Evolutionary conservation across 2,797 vertebrate genomes (phyloP).

Genomic region (Oceanodroma leucorhoa): DNA sequence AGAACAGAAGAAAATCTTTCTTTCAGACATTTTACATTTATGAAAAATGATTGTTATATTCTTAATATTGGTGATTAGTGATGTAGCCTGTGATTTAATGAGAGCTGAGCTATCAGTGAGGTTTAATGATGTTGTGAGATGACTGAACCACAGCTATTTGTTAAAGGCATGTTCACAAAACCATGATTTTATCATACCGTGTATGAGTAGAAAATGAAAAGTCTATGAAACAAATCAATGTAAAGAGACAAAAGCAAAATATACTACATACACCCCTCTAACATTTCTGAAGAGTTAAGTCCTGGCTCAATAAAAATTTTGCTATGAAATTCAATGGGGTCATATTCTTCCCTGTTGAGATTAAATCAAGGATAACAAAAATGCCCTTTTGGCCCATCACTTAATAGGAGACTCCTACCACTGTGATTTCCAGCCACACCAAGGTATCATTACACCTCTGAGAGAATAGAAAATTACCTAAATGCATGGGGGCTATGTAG

Average conservation of each 20-base stretch:
- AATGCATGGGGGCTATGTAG: accelerated
- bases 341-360: neutral
- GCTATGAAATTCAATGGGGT: neutral
- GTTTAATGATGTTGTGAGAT: neutral
- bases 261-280: neutral
- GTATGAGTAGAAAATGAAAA: neutral
- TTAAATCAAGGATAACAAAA: neutral
- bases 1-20: neutral
- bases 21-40: neutral
- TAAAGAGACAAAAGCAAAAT: neutral
- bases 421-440: neutral
- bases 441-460: neutral
- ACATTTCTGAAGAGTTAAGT: neutral
- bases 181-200: neutral
- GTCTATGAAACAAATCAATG: neutral
- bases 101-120: slow-evolving; percentile 16
- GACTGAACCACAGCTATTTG: neutral
- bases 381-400: neutral
- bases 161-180: neutral
- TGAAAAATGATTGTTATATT: slow-evolving; percentile 4
- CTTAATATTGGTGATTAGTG: slow-evolving; percentile 35
- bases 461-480: neutral
- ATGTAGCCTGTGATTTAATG: slow-evolving; percentile 12
- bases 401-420: neutral
- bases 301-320: neutral